Evolutionary conservation across 2,888 invertebrate species (phyloP), one percentile per base, ranked within the genome.

Genomic region (Callyntrura guangdongensis): DNA sequence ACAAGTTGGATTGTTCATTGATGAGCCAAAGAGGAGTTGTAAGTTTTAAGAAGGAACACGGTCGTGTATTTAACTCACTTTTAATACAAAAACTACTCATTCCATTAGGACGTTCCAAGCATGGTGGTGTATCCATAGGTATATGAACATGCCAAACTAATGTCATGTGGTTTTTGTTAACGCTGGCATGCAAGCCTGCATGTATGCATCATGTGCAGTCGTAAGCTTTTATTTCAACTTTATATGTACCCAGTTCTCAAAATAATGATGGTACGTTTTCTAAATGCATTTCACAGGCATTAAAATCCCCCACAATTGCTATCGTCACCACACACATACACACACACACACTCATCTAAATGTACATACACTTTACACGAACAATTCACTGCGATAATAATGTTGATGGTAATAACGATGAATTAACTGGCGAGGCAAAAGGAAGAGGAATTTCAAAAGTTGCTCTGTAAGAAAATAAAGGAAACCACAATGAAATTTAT

Each of bases 11-110:
- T 90, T 86, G 90, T 86, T 90, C 90, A 86, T 90, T 90, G 90
- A 90, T 90, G 90, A 90, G 90, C 90, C 90, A 90, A 90, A 86
- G 90, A 90, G 90, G 90, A 90, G 86, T 56, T 61, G 86, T 90
- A 90, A 90, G 90, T 90, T 85, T 45, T 59, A 82, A 61, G 69
- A 84, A 77, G 85, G 56, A 79, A 81, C 67, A 36, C 74, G 69
- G 67, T 56, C 53, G 49, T 49, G 64, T 64, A 89, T 89, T 89
- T 84, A 77, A 53, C 89, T 83, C 59, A 74, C 69, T 67, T 86
- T 36, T 36, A 86, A 86, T 79, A 79, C 14, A 27, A 47, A 53
- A 69, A 84, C 25, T 47, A 77, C 45, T 49, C 61, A 64, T 77
- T 47, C 22, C 22, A 27, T 20, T 49, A 74, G 20, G 47, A 64